These are phyloP conservation scores for Brachymystax lenok DNA, from an alignment of 2,797 vertebrate genomes.

Conservation along the genomic window DNA sequence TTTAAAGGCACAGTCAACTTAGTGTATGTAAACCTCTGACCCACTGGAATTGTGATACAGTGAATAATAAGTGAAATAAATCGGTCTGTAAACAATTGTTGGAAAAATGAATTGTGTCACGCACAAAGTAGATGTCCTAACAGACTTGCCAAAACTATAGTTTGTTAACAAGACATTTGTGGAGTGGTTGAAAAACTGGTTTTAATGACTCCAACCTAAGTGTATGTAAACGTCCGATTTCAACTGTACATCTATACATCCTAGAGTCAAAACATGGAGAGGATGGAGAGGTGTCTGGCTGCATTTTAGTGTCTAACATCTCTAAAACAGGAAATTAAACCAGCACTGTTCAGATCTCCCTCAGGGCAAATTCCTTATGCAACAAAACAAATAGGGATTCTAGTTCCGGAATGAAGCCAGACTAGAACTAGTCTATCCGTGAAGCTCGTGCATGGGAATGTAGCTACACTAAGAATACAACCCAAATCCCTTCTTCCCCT, in stretches of 20 bases:
- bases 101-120: too few relatives aligned
- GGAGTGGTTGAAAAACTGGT: too few relatives aligned
- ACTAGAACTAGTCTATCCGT: neutral
- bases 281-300: neutral
- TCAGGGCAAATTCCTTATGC: conserved; percentile 51
- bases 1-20: too few relatives aligned
- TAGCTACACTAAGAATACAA: conserved; percentile 4
- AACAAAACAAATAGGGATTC: conserved; percentile 9
- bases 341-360: conserved; percentile 1
- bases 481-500: neutral
- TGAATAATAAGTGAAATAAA: too few relatives aligned
- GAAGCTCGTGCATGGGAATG: conserved; percentile 24
- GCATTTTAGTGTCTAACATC: neutral
- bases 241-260: neutral
- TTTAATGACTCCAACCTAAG: too few relatives aligned
- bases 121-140: too few relatives aligned
- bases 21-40: too few relatives aligned
- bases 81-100: too few relatives aligned
- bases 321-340: conserved; percentile 5
- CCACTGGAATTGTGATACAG: too few relatives aligned
- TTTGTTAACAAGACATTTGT: too few relatives aligned
- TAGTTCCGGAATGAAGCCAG: conserved; percentile 16
- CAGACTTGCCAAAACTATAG: too few relatives aligned
- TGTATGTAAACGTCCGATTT: too few relatives aligned
- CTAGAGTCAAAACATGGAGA: neutral